Percentiles rank a stretch among this genome's conserved stretches.
Conservation (phyloP, 2,888 invertebrate species). For the Caenorhabditis panamensis region DNA sequence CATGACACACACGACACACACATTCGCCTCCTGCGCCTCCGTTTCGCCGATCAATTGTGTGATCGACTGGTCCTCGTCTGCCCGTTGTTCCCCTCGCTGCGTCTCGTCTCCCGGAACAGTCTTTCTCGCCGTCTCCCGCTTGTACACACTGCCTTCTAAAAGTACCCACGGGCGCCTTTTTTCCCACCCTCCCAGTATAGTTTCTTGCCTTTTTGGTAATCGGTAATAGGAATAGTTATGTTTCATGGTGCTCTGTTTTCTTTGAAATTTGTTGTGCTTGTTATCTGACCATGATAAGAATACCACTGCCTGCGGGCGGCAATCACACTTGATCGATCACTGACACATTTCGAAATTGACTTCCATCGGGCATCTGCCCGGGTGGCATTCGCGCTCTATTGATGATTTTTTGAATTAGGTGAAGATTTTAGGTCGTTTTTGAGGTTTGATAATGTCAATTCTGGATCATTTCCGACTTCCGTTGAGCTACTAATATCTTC, state of each 20-base stretch:
- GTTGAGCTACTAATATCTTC: no score
- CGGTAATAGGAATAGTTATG: neutral
- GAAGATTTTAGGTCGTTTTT: neutral
- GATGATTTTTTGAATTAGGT: neutral
- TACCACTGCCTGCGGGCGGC: neutral
- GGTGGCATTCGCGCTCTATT: constrained; percentile 10
- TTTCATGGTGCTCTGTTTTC: no score
- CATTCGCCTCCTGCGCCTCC: constrained; percentile 6
- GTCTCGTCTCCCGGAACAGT: neutral
- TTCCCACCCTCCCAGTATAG: no score
- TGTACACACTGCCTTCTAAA: neutral
- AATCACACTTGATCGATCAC: neutral
- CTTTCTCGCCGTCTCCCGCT: neutral
- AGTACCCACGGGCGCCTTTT: neutral
- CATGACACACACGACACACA: neutral
- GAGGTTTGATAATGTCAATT: no score
- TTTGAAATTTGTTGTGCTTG: no score
- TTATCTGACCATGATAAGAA: neutral
- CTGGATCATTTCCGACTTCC: no score
- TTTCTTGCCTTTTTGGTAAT: neutral
- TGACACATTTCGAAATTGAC: neutral
- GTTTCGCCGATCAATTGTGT: constrained; percentile 33
- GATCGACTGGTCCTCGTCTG: constrained; percentile 36
- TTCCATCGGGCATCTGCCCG: no score
- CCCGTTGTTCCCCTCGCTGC: constrained; percentile 1